Base-by-base conservation (phyloP, 1,140 invertebrate genomes). In the Leptinotarsa lineolata region DNA sequence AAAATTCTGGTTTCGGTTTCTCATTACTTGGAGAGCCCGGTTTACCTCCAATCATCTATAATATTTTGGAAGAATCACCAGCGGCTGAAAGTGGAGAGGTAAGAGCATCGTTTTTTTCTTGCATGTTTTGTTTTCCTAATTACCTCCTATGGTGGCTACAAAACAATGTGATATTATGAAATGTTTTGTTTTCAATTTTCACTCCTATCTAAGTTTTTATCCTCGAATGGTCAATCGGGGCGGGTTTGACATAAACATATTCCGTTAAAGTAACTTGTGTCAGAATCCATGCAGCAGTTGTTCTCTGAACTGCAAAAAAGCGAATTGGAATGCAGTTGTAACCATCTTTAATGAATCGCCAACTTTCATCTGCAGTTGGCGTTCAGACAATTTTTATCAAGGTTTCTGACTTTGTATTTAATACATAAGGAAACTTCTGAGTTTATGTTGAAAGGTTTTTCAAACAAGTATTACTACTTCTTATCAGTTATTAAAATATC, bases 11-110 rank as follows among this genome's bases (percentile, higher is more conserved):
- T 81, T 93, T 95, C 84, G 94, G 94, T 80, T 95, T 96, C 88
- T 95, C 93, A 79, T 86, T 96, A 78, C 89, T 96, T 81, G 93
- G 94, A 74, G 93, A 93, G 85, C 92, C 92, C 81, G 94, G 93
- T 84, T 89, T 94, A 83, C 94, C 94, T 81, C 94, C 95, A 83
- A 93, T 95, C 84, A 94, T 96, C 84, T 95, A 95, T 87, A 92
- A 95, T 86, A 95, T 96, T 82, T 89, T 94, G 81, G 94, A 95
- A 86, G 94, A 95, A 86, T 96, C 94, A 78, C 94, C 94, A 82
- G 94, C 94, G 74, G 94, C 93, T 78, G 91, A 93, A 83, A 93
- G 93, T 85, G 93, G 93, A 84, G 90, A 94, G 92, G 94, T 95
- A 90, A 91, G 90, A 86, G 24, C 63, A 61, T 61, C 13, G 30